Base-by-base conservation (phyloP, 2,113 vertebrate genomes). In the Lagopus leucura region DNA sequence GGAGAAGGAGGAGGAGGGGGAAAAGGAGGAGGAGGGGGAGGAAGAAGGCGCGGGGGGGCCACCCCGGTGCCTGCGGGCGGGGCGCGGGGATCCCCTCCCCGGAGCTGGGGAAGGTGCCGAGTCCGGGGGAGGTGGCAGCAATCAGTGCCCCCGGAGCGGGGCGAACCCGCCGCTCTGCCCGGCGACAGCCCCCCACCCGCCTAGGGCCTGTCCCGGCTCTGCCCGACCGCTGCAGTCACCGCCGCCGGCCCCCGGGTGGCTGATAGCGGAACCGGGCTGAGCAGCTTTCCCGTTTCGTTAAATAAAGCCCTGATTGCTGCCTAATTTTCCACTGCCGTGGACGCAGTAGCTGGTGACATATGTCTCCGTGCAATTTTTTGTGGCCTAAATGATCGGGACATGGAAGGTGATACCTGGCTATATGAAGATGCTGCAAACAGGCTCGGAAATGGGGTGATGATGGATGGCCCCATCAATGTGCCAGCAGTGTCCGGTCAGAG, bases 381-480 rank as follows among this genome's bases (percentile, higher is more conserved):
- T 52, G 64, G 40, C 36, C 72, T 42, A 73, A 80, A 69, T 6
- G 58, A 32, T 28, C 3, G 52, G 67, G 58, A 18, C 75, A 0
- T 52, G n/a, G 1, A 19, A 48, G 86, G 20, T 17, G 63, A 6
- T 45, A 43, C 54, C 63, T 15, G 61, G 45, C n/a, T 54, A 50
- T 5, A 19, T 8, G 65, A 73, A 71, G 79, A 8, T 40, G 57
- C 57, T n/a, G 52, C 48, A 64, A 6, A 55, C 54, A 22, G 38
- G 34, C 6, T 7, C 34, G 64, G 43, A 95, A 82, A 82, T 1
- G 67, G 71, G 88, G 82, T 57, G 16, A 61, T 0, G 6, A 19
- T 3, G 42, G 45, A 21, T 42, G 1, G 1, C n/a, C 50, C 32
- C 12, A 1, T 36, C 45, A 2, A 19, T 2, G 82, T 28, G 42